These are phyloP conservation scores for Polydesmus complanatus DNA, from an alignment of 2,888 invertebrate species.

Conservation along the genomic window DNA sequence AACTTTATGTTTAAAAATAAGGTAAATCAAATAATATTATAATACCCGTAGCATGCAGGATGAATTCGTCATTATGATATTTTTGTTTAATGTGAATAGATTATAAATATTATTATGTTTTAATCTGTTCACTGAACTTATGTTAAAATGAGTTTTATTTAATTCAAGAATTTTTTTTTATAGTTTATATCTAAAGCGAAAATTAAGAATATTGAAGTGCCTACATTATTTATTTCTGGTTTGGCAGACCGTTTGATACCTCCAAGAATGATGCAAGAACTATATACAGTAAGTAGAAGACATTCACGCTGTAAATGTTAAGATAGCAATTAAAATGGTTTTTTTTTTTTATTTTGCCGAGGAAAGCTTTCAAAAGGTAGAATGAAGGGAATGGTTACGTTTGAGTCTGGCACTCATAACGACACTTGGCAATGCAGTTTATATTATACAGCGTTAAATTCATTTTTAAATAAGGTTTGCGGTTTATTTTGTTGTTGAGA, in stretches of 20 bases:
- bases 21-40: constrained; percentile 38
- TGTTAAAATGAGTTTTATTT: too few relatives aligned
- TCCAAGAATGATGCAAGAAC: constrained; percentile 71
- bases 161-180: too few relatives aligned
- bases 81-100: background rate
- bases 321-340: background rate
- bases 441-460: constrained; percentile 40
- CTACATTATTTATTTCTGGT: constrained; percentile 77
- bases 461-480: constrained; percentile 33
- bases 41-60: background rate
- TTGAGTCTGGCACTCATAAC: constrained; percentile 78
- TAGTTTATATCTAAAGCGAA: constrained; percentile 44
- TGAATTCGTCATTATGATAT: too few relatives aligned
- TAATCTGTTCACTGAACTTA: background rate
- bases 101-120: constrained; percentile 12
- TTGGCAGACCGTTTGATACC: constrained; percentile 75
- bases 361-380: constrained; percentile 36
- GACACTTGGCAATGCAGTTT: constrained; percentile 85
- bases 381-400: constrained; percentile 59
- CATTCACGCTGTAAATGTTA: too few relatives aligned
- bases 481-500: background rate
- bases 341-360: background rate
- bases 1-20: constrained; percentile 78
- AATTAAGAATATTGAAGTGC: constrained; percentile 55
- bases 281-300: constrained; percentile 42